Conservation (phyloP, 1,140 invertebrate genomes). For the Drosophila kepulauana region DNA sequence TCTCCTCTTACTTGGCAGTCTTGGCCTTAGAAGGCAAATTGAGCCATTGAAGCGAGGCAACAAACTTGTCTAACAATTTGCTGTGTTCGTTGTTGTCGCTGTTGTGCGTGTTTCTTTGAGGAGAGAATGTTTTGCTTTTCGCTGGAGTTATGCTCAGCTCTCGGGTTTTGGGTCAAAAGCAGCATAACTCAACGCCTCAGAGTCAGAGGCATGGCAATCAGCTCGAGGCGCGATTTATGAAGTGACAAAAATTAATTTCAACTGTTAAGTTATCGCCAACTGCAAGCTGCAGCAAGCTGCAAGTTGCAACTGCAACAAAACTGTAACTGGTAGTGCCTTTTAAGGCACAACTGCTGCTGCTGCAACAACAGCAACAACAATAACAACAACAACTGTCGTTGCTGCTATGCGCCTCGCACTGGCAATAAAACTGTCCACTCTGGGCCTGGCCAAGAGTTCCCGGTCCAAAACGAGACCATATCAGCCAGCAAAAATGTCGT, state of each 20-base stretch:
- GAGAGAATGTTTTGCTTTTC: slow-evolving; percentile 9
- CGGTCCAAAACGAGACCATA: slow-evolving; percentile 71
- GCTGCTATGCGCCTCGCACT: slow-evolving; percentile 53
- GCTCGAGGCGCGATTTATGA: slow-evolving; percentile 69
- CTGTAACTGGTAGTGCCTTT: slow-evolving; percentile 68
- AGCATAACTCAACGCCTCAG: slow-evolving; percentile 13
- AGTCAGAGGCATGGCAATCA: slow-evolving; percentile 35
- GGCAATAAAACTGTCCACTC: slow-evolving; percentile 80
- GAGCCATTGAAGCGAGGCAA: slow-evolving; percentile 58
- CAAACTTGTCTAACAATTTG: slow-evolving; percentile 31
- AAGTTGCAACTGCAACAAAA: slow-evolving; percentile 34
- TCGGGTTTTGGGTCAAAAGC: slow-evolving; percentile 51
- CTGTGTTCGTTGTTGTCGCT: background rate
- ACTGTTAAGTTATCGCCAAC: slow-evolving; percentile 79
- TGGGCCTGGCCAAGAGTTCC: slow-evolving; percentile 32
- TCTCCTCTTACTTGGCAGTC: too few relatives aligned
- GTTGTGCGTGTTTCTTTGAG: slow-evolving; percentile 7
- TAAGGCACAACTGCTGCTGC: slow-evolving; percentile 62
- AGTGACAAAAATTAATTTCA: slow-evolving; percentile 85
- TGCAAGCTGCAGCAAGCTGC: slow-evolving; percentile 8
- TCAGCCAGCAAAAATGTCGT: slow-evolving; percentile 78
- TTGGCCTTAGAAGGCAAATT: slow-evolving; percentile 52
- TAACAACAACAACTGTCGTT: slow-evolving; percentile 28
- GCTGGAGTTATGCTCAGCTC: slow-evolving; percentile 34
- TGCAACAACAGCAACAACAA: slow-evolving; percentile 39